These are phyloP conservation scores for Lemur catta DNA, from an alignment of 2,797 vertebrate species.

Conservation along the genomic window DNA sequence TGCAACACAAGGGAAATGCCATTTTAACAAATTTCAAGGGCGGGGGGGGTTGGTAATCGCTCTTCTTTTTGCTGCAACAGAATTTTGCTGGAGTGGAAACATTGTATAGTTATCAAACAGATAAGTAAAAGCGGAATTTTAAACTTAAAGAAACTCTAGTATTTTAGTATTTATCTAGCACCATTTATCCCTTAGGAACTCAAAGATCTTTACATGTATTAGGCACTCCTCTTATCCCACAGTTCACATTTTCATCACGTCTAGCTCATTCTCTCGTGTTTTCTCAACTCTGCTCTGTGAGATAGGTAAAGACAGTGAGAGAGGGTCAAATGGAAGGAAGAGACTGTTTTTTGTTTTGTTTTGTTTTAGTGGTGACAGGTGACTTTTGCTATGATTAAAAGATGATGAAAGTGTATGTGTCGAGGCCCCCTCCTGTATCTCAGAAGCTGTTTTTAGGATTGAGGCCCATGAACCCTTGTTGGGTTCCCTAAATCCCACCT, in stretches of 20 bases:
- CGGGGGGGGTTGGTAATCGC: not conserved
- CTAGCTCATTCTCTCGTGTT: not conserved
- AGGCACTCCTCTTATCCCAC: not conserved
- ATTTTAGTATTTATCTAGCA: not conserved
- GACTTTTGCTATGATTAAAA: not conserved
- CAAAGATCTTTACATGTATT: not conserved
- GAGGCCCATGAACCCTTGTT: not conserved
- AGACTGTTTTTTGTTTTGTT: not conserved
- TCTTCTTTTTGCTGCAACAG: slow-evolving; percentile 35
- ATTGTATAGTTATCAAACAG: not conserved
- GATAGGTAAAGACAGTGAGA: not conserved
- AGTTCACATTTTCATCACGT: not conserved
- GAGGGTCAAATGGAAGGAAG: not conserved
- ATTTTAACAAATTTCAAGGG: slow-evolving; percentile 68
- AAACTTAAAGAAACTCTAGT: not conserved
- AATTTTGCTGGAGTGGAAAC: slow-evolving; percentile 49
- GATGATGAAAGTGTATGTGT: not conserved
- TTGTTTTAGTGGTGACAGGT: not conserved
- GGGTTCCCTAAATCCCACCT: not conserved
- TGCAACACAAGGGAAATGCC: slow-evolving; percentile 65
- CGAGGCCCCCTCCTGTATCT: not conserved
- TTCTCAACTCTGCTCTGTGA: not conserved
- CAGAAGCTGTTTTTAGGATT: not conserved
- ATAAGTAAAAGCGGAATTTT: slow-evolving; percentile 37
- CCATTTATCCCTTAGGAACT: slow-evolving; percentile 27